phyloP scores from a whole-genome alignment of 2,797 vertebrate genomes.

The Brachyrhaphis roseni region DNA sequence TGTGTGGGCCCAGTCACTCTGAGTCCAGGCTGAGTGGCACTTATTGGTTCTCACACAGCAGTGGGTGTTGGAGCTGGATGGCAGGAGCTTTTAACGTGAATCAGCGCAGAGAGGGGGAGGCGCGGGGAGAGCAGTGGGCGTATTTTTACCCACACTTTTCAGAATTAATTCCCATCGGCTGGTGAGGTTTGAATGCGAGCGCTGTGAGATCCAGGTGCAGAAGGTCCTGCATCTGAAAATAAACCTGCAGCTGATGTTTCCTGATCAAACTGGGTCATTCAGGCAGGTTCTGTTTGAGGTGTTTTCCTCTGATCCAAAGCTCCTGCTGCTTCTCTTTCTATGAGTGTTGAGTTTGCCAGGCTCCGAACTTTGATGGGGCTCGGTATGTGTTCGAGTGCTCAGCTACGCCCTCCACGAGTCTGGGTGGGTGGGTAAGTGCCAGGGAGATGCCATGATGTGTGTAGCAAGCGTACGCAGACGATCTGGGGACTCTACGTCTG shows the following conservation, averaged over 20 bases:
- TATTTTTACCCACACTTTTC: constrained; percentile 36
- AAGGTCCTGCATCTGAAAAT: constrained; percentile 12
- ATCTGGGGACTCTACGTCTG: constrained; percentile 39
- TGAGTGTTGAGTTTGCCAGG: constrained; percentile 27
- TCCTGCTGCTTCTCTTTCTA: constrained; percentile 30
- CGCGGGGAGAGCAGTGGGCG: constrained; percentile 44
- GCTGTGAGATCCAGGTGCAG: constrained; percentile 16
- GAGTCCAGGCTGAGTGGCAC: constrained; percentile 68
- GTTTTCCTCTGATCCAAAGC: constrained; percentile 46
- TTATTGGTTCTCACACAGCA: constrained; percentile 48
- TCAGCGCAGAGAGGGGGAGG: constrained; percentile 23
- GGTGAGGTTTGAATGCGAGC: constrained; percentile 14
- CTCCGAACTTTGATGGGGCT: constrained; percentile 15
- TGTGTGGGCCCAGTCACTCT: constrained; percentile 60
- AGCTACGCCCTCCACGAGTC: constrained; percentile 37
- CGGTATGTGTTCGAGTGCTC: constrained; percentile 11
- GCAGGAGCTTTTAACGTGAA: constrained; percentile 63
- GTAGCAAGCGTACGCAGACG: constrained; percentile 45
- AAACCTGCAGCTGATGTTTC: constrained; percentile 20
- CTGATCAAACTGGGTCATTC: constrained; percentile 42
- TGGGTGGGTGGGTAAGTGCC: constrained; percentile 43
- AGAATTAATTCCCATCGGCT: constrained; percentile 35
- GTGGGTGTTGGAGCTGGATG: constrained; percentile 69
- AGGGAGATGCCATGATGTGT: constrained; percentile 49
- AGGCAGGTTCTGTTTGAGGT: constrained; percentile 33